Base-by-base conservation (phyloP, 2,888 invertebrate genomes). In the Eumacrocentrus americanus region DNA sequence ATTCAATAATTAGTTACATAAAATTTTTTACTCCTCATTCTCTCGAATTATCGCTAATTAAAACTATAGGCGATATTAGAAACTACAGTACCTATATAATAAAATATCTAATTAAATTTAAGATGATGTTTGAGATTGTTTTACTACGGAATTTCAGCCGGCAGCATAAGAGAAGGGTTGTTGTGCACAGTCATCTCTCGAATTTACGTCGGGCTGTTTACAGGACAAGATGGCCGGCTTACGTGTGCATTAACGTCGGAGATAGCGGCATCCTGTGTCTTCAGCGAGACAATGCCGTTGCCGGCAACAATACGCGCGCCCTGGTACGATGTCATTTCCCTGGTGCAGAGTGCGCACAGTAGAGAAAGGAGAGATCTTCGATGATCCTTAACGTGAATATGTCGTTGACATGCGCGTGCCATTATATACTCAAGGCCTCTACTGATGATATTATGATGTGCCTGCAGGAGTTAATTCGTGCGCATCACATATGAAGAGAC, bases 251-350 rank as follows among this genome's bases (percentile, higher is more conserved):
- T 29, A 48, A 29, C 48, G 48, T 14, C 14, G 34, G 48, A 48
- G 48, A 48, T 48, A 48, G 29, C 18, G 47, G 7, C 44, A 9
- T 25, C 1, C 29, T 23, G 14, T 48, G 47, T 47, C 23, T 12
- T 16, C 25, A 25, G 23, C 48, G 16, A 48, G 29, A 48, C 48
- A 48, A 48, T 48, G 9, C 48, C 16, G 48, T 29, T 11, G 48
- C 23, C 16, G 18, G 16, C 14, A 48, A 48, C 48, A 48, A 48
- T 48, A 46, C 22, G 20, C n/a, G 11, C 22, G 29, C 16, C 25
- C 29, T 29, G 16, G 29, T 48, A 48, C 29, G 14, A 48, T 48
- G 48, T 48, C 48, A 48, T 48, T 48, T 34, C 48, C 22, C 16
- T 9, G 48, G 22, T 23, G 16, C 48, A 48, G 6, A 29, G 12